Base-by-base conservation (phyloP, 2,797 vertebrate genomes). In the Vireo griseus region DNA sequence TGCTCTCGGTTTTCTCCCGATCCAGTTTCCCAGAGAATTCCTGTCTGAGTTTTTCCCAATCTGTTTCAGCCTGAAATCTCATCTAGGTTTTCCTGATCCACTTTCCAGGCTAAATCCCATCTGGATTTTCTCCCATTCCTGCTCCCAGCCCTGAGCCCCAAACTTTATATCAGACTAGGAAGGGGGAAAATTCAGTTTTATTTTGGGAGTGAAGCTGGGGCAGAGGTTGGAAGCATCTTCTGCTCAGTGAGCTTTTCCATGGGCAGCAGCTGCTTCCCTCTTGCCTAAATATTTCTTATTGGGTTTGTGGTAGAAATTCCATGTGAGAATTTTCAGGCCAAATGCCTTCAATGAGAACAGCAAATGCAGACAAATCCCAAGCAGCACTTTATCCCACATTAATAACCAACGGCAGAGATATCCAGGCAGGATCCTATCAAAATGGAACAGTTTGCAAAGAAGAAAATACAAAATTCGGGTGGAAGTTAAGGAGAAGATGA, bases 1-100 rank as follows among this genome's bases (percentile, higher is more conserved):
- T 2, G 4, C 5, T 40, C 0, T 0, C 4, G 5, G 20, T 65
- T 65, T 50, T 44, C n/a, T 29, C 42, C 31, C 1, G 0, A 2
- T 21, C 47, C 5, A 0, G 6, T n/a, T n/a, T 59, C 54, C 45
- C 39, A 24, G n/a, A 6, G 19, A 28, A 39, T 45, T 76, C 39
- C 16, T 33, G 13, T 4, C 28, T 39, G 29, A 3, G 1, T 14
- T 86, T 39, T 54, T 15, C 55, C 55, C 1, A 0, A 10, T 47
- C 9, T 25, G 8, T 68, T 61, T 52, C 24, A 52, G 33, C 6
- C 29, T 47, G 47, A 61, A 76, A 61, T 33, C 29, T 52, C 16
- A 13, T 6, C 54, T 16, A 11, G 8, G 2, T 59, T 68, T 52
- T 61, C 16, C 22, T 0, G 0, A 6, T 59, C n/a, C 28, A 11